Base-by-base conservation (phyloP, 1,140 invertebrate species). In the Conopomorpha cramerella region DNA sequence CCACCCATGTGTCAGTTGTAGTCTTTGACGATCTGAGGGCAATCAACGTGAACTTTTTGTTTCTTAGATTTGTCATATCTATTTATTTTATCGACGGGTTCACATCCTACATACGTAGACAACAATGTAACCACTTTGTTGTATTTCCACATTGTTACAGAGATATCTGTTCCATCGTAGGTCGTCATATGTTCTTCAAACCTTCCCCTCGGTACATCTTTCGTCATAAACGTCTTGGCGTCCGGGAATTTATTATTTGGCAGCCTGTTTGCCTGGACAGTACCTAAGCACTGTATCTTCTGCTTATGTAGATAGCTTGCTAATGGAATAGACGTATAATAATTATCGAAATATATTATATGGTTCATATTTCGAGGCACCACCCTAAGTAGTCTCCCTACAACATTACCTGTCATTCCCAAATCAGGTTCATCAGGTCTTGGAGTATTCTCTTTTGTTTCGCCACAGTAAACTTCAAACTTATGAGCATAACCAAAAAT, bases 1-100 rank as follows among this genome's bases (percentile, higher is more conserved):
- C n/a, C n/a, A 32, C 51, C 44, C 56, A 61, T 58, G 41, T 63
- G 48, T 30, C 39, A 40, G 46, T 58, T 64, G 36, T 64, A 55
- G 15, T 55, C 45, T 45, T 53, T 27, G 34, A 55, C 43, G 39
- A 51, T 46, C 36, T 45, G 32, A 18, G 45, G 50, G 31, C 45
- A 46, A 34, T 30, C 25, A 41, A 55, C 49, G 46, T 41, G 31
- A 45, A 41, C 46, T 45, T 51, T 45, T 51, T 30, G 36, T 51
- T 55, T 55, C n/a, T 11, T 36, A 26, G 31, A 6, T 2, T 41
- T 35, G 23, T 41, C 28, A 25, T 12, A 36, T 16, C 34, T 4
- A 7, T 10, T 12, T 16, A 41, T 11, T 30, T 25, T 31, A 13
- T 2, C 26, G 13, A 30, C 14, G n/a, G 39, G 15, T 17, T 30